A percentile compares a stretch with the other conserved stretches of the same genome.
These are phyloP conservation scores for Rhinoptilus africanus DNA, from an alignment of 2,113 vertebrate genomes.

Conservation along the genomic window DNA sequence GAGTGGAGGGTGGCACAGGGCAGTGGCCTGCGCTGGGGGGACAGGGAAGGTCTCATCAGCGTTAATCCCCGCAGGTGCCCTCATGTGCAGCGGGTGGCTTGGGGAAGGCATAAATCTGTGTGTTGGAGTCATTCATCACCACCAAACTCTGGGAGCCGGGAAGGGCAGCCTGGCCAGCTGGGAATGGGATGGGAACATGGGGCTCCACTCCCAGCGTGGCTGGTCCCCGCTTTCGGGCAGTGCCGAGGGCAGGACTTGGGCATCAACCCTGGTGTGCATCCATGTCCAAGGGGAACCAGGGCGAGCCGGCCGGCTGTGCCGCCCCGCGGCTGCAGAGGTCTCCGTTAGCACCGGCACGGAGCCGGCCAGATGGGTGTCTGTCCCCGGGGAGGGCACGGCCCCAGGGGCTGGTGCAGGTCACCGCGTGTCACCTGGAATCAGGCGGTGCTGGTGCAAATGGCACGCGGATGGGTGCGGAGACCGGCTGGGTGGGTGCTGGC, in stretches of 20 bases:
- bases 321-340: fast-evolving
- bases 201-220: not conserved
- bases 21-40: fast-evolving
- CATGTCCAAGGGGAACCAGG: not conserved
- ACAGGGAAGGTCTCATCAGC: not conserved
- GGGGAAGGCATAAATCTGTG: not conserved
- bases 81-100: fast-evolving
- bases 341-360: fast-evolving
- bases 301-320: not conserved
- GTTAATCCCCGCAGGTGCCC: not conserved
- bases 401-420: not conserved
- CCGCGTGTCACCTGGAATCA: not conserved
- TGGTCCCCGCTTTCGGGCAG: not conserved
- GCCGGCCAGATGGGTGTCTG: not conserved
- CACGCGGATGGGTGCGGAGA: not conserved
- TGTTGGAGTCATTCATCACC: not conserved
- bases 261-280: not conserved
- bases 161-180: not conserved
- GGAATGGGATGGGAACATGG: fast-evolving
- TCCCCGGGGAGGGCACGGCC: fast-evolving
- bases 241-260: fast-evolving
- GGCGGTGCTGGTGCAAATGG: fast-evolving
- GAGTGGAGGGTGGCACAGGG: not conserved
- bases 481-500: not conserved
- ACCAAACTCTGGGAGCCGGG: not conserved